Evolutionary conservation across 2,113 vertebrate genomes (phyloP), one percentile per base, ranked within the genome.

Genomic region (Percina caprodes): DNA sequence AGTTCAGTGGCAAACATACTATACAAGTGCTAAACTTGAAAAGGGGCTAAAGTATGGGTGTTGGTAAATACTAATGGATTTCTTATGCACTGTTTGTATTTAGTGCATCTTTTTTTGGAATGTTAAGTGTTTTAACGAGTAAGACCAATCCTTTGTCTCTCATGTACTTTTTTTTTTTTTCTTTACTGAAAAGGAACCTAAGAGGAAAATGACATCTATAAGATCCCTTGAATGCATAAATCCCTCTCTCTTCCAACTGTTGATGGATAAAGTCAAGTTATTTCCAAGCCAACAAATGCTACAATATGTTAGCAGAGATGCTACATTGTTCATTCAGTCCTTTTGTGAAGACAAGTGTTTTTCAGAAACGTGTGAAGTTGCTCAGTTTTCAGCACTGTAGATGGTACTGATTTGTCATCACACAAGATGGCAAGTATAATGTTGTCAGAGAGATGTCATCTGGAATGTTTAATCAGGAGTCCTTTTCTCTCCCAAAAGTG

Each of bases 281-380:
- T 91, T 91, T 92, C 91, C 91, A 91, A 88, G 93, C 94, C 94
- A 95, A 95, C 93, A 93, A 94, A 94, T 95, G 95, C 95, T 96
- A 96, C 94, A 92, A 79, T 92, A 88, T 92, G 91, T 95, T 95
- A 95, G 95, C 94, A 95, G 93, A 94, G 91, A 94, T 95, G 95
- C 95, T 96, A 95, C 95, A 95, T 94, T 92, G 92, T 92, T 92
- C 91, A 71, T 92, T 87, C 90, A 85, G 90, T 93, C 92, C 90
- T 78, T 87, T 87, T 82, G 83, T 89, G 89, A 88, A 92, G 91
- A 91, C 35, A 48, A 71, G 69, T 73, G 58, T 49, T 62, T 59
- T 56, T 63, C 69, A 12, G 79, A 74, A 80, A 88, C 55, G 85
- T 71, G 79, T 80, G 73, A 79, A 88, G 82, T 85, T 91, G 90